Evolutionary conservation across 2,888 invertebrate species (phyloP).

Genomic region (Agrotis puta): DNA sequence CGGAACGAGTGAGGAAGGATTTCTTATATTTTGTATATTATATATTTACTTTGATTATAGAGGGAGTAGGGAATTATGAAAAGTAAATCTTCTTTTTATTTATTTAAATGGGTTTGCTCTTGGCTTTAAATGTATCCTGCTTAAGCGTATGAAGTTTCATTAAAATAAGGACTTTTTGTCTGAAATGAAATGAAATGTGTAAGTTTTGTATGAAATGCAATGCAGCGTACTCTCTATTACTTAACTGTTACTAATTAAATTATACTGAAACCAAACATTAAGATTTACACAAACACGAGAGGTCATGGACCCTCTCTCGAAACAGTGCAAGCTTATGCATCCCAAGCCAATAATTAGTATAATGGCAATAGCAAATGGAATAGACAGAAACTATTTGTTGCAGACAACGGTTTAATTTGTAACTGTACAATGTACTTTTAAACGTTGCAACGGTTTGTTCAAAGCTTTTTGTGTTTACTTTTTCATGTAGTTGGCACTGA

Average conservation of each 20-base stretch:
- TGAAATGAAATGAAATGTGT: too few species aligned
- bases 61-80: too few species aligned
- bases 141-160: too few species aligned
- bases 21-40: too few species aligned
- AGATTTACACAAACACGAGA: constrained; percentile 15
- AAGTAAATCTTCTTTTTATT: too few species aligned
- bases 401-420: constrained; percentile 51
- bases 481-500: constrained; percentile 21
- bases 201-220: too few species aligned
- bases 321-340: constrained; percentile 50
- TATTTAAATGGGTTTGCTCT: too few species aligned
- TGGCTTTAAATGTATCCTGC: too few species aligned
- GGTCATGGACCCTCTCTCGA: constrained; percentile 24
- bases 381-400: constrained; percentile 37
- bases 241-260: neutral
- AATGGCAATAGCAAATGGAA: constrained; percentile 47
- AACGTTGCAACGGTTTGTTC: constrained; percentile 26
- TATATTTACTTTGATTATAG: too few species aligned
- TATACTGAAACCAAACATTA: neutral
- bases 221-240: too few species aligned
- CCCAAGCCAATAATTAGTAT: constrained; percentile 56
- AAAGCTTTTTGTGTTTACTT: constrained; percentile 12
- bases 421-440: constrained; percentile 37
- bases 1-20: too few species aligned
- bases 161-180: too few species aligned